Percentiles rank a stretch among this genome's conserved stretches.
Evolutionary conservation across 2,797 vertebrate species (phyloP).

Genomic region (Champsocephalus gunnari): DNA sequence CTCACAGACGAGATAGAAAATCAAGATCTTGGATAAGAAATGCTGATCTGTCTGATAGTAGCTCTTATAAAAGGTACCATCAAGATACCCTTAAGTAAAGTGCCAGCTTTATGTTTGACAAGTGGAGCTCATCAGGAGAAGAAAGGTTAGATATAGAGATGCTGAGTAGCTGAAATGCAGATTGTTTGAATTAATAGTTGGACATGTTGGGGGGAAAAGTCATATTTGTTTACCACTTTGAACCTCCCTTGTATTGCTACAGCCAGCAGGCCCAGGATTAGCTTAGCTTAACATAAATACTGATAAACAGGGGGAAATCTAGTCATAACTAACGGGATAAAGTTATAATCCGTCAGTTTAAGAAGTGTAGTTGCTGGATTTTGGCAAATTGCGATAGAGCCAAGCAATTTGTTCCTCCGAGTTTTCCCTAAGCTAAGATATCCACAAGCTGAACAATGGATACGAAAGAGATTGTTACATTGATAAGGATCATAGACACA

Average conservation of each 20-base stretch:
- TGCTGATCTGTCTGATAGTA: constrained; percentile 8
- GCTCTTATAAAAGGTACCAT: neutral
- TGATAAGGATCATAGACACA: too few relatives aligned
- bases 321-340: neutral
- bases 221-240: constrained; percentile 5
- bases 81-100: constrained; percentile 36
- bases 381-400: neutral
- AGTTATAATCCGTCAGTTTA: neutral
- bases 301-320: neutral
- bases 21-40: constrained; percentile 19
- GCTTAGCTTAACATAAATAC: neutral
- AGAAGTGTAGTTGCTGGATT: neutral
- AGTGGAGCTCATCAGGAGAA: constrained; percentile 15
- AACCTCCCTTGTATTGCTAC: neutral
- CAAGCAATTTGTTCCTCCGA: neutral
- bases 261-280: neutral
- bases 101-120: neutral
- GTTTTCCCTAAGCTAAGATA: neutral
- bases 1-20: constrained; percentile 15
- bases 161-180: neutral
- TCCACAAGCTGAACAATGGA: neutral
- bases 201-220: neutral
- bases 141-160: neutral
- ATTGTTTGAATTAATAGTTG: neutral
- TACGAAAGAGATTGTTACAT: too few relatives aligned